Evolutionary conservation across 2,797 vertebrate genomes (phyloP), one percentile per base, ranked within the genome.

Genomic region (Cirrhinus mrigala): DNA sequence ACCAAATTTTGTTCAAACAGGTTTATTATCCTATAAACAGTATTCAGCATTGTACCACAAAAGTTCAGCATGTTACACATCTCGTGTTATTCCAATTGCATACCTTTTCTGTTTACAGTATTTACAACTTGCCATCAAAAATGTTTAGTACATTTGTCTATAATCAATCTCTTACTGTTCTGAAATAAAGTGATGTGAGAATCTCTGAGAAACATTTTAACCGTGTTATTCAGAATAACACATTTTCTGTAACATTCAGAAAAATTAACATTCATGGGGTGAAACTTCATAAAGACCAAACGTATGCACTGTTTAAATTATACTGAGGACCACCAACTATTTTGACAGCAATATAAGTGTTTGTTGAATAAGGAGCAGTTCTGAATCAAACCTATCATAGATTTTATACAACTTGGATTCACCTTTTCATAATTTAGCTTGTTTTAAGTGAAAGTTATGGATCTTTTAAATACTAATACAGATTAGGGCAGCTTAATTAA

Each of bases 1-100:
- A n/a, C 60, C 78, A 48, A 44, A 24, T 37, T 27, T 80, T 94
- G 93, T 91, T 92, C 94, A 96, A 96, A 96, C 92, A 92, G 91
- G 91, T 95, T 95, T 94, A 94, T 92, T 93, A 92, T 91, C 85
- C 91, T 95, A 96, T 93, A 96, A 96, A 96, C 95, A 95, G 90
- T 92, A 91, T 95, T 94, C 90, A 87, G 82, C 92, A 93, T 94
- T 89, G 94, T 91, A 90, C 85, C 91, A 94, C 78, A 90, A 90
- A 88, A 84, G 64, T 84, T 81, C 81, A 76, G 81, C 70, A 90
- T 93, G 92, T 94, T 95, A 93, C 94, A 94, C 95, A 95, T 95
- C 92, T 90, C 88, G 83, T 79, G 66, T 86, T 88, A 92, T 88
- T 90, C 91, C 92, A 85, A 88, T 92, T 92, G 94, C 94, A 92